Base-by-base conservation (phyloP, 2,888 invertebrate genomes). In the Caenorhabditis uteleia region DNA sequence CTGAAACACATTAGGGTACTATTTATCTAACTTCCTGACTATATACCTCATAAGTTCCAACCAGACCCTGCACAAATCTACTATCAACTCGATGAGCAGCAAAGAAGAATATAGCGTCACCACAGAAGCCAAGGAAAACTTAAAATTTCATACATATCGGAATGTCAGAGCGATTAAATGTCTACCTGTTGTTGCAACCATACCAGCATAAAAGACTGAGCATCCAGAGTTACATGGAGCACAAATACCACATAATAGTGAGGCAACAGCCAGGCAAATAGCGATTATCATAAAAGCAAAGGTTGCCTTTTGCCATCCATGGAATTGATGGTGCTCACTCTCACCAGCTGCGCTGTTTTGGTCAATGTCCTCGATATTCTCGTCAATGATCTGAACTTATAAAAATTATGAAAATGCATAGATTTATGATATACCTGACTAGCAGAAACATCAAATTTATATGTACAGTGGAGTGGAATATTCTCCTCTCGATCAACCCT, bases 11-110 rank as follows among this genome's bases (percentile, higher is more conserved):
- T 10, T 18, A 23, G n/a, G 5, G 8, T 7, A 16, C 8, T 14
- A 10, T 34, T 27, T 36, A 7, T 48, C 20, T n/a, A 18, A 36
- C 25, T 6, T n/a, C n/a, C n/a, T n/a, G n/a, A n/a, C n/a, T n/a
- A n/a, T n/a, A n/a, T 3, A 74, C 75, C 71, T 81, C 81, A 65
- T 81, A 81, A 2, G 81, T 82, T 49, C 77, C 81, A 21, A 81
- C 80, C 12, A 81, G 72, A 39, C 81, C 81, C 49, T 76, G 74
- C 27, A 81, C 81, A 56, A 81, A 81, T 25, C 81, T 71, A 36
- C 74, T 74, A 56, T 81, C 81, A 23, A 81, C 81, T 40, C 81
- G 73, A 64, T 81, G 81, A 18, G 81, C 82, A 26, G 81, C 81
- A 40, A 81, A 81, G 68, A 81, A 81, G 69, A 81, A 80, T 31